These are phyloP conservation scores for Loriculus beryllinus DNA, from an alignment of 2,797 vertebrate genomes.

Conservation along the genomic window DNA sequence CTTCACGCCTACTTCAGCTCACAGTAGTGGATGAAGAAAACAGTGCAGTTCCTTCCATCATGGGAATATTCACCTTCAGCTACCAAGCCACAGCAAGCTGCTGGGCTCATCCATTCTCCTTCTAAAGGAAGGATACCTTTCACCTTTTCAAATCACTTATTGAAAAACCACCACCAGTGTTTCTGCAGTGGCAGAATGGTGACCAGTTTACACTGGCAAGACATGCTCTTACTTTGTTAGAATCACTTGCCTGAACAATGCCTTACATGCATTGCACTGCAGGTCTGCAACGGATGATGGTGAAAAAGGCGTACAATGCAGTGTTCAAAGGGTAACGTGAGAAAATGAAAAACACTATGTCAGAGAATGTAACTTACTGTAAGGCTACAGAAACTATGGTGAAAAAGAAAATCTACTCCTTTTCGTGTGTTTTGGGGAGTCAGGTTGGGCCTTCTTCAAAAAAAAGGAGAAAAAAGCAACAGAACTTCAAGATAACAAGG, in stretches of 20 bases:
- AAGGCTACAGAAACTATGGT: not conserved
- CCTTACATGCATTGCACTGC: not conserved
- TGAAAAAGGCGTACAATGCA: not conserved
- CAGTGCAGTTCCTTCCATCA: not conserved
- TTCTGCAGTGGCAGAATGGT: not conserved
- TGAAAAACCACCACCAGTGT: not conserved
- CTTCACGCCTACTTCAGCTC: not conserved
- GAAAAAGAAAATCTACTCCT: not conserved
- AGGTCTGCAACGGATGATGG: not conserved
- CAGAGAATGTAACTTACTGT: not conserved
- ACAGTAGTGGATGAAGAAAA: not conserved
- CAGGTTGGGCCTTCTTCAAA: not conserved
- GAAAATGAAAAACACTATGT: not conserved
- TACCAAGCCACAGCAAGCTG: not conserved
- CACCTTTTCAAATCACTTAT: not conserved
- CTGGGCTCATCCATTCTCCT: not conserved
- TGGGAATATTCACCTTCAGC: not conserved
- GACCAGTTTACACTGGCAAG: not conserved
- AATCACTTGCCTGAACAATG: not conserved
- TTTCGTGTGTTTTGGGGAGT: conserved; percentile 43
- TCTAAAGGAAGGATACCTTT: not conserved
- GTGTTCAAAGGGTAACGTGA: not conserved
- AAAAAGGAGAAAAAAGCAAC: not conserved
- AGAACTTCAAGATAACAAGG: conserved; percentile 1
- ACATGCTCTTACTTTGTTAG: not conserved